phyloP scores from a whole-genome alignment of 2,888 invertebrate genomes.

The Cephus rjabovi region DNA sequence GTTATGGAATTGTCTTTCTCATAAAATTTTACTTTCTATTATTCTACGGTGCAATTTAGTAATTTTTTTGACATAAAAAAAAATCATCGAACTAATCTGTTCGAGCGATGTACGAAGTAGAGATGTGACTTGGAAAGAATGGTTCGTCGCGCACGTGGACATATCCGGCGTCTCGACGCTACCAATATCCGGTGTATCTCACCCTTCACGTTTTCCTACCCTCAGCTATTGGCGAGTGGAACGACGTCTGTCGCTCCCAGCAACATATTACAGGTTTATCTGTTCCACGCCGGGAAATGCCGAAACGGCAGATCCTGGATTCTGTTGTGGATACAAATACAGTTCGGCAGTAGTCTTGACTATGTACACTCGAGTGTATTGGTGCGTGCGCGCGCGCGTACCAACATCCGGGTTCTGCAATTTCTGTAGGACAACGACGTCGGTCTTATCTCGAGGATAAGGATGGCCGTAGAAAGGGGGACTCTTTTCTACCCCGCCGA shows the following conservation, averaged over 20 bases:
- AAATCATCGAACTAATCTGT: background rate
- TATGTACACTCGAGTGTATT: background rate
- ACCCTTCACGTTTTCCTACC: constrained; percentile 3
- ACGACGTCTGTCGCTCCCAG: constrained; percentile 37
- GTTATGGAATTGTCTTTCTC: background rate
- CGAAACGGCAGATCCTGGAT: background rate
- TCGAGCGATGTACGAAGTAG: background rate
- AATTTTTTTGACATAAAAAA: background rate
- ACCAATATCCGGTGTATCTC: constrained; percentile 4
- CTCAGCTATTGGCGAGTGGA: constrained; percentile 29
- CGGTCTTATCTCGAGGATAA: constrained; percentile 37
- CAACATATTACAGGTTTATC: constrained; percentile 46
- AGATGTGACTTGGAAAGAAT: background rate
- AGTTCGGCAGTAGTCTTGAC: background rate
- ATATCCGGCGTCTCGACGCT: constrained; percentile 6
- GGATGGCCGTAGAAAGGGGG: constrained; percentile 21
- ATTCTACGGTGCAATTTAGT: background rate
- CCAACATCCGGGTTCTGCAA: constrained; percentile 28
- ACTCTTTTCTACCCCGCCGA: background rate
- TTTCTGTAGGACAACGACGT: constrained; percentile 30
- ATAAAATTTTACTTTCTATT: too few species aligned
- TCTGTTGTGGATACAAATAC: background rate
- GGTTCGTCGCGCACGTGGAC: background rate
- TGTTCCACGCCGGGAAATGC: constrained; percentile 19
- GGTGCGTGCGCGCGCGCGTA: constrained; percentile 17